Evolutionary conservation across 2,113 vertebrate species (phyloP).

Genomic region (Setophaga kirtlandii): DNA sequence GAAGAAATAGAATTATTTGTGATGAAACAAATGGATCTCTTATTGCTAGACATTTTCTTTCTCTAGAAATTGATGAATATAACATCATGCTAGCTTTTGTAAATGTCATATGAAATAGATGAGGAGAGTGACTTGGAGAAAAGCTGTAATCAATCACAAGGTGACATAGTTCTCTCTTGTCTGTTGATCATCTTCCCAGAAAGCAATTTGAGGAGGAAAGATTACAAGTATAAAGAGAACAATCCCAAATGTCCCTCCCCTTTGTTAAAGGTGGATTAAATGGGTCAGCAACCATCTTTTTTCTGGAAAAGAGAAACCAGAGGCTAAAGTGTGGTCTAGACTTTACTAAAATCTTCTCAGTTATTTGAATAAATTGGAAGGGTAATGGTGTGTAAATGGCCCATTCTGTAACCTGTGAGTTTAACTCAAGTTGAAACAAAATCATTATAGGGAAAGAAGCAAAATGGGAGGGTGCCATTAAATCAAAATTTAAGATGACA

Average conservation of each 20-base stretch:
- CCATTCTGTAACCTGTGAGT: neutral
- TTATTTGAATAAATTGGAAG: neutral
- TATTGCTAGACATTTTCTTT: constrained; percentile 2
- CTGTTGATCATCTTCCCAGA: constrained; percentile 39
- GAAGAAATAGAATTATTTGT: constrained; percentile 24
- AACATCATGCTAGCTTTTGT: constrained; percentile 59
- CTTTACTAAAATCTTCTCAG: neutral
- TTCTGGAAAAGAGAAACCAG: neutral
- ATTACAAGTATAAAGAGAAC: neutral
- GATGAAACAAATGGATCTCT: constrained; percentile 48
- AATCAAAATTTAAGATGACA: neutral
- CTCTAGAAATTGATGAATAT: constrained; percentile 57
- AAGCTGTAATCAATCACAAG: constrained; percentile 56
- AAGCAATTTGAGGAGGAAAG: constrained; percentile 19
- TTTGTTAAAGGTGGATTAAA: neutral
- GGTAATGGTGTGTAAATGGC: neutral
- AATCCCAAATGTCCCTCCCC: neutral
- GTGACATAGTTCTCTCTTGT: constrained; percentile 13
- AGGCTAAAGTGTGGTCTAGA: neutral
- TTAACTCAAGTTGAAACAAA: neutral
- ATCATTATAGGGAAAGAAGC: neutral
- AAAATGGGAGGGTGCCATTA: neutral
- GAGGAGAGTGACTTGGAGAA: constrained; percentile 48
- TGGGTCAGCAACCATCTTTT: neutral
- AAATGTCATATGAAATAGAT: constrained; percentile 62